Conservation (phyloP, 2,113 vertebrate species). For the Platysternon megacephalum region DNA sequence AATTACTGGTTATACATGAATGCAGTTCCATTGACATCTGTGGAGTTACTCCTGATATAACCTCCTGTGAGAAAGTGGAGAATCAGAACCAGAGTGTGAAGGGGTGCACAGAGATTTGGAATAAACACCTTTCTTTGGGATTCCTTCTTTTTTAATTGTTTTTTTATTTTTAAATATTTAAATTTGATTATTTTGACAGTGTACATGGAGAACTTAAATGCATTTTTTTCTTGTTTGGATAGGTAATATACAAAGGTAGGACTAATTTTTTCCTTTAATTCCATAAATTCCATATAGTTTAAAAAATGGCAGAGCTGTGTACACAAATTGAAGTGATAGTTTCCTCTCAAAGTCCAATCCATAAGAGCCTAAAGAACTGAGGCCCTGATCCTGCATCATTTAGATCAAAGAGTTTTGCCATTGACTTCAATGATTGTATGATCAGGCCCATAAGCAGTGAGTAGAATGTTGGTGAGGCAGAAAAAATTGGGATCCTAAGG, state of each 20-base stretch:
- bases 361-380: neutral
- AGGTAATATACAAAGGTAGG: neutral
- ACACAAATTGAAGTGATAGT: neutral
- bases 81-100: fast-evolving
- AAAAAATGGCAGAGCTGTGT: too few relatives aligned
- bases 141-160: neutral
- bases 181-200: neutral
- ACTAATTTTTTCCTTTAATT: neutral
- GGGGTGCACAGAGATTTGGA: fast-evolving
- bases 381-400: neutral
- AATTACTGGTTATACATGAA: neutral
- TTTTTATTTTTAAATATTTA: neutral
- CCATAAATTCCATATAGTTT: neutral
- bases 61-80: neutral
- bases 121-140: neutral
- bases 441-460: neutral
- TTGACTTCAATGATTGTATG: neutral
- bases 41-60: neutral
- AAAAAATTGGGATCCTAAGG: neutral
- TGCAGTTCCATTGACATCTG: neutral
- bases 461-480: neutral
- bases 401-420: neutral
- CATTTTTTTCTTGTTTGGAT: neutral
- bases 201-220: fast-evolving
- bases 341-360: neutral